These are phyloP conservation scores for Scartelaos histophorus DNA, from an alignment of 2,113 vertebrate species.

Conservation along the genomic window DNA sequence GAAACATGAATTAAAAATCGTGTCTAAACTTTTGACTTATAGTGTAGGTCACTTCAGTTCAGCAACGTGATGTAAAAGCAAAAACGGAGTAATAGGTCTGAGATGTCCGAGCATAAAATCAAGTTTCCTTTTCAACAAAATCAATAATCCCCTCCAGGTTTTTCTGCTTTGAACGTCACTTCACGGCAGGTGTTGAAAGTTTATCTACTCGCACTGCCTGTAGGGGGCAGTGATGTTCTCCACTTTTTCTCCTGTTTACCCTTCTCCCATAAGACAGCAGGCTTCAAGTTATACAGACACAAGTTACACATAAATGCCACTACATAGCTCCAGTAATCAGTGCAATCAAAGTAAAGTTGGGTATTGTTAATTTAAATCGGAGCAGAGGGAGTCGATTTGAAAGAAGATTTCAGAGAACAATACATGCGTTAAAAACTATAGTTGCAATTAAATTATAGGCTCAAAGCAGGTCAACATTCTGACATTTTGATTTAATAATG, in stretches of 20 bases:
- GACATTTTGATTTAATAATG: too few species aligned
- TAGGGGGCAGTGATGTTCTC: conserved; percentile 66
- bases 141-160: conserved; percentile 27
- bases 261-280: conserved; percentile 8
- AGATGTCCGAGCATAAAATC: conserved; percentile 45
- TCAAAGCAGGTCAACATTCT: too few species aligned
- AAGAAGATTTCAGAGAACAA: not conserved
- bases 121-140: conserved; percentile 40
- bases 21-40: too few species aligned
- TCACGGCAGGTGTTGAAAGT: conserved; percentile 31
- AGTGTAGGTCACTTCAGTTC: conserved; percentile 24
- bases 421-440: too few species aligned
- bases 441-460: too few species aligned
- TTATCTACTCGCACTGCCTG: conserved; percentile 35
- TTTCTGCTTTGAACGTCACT: not conserved
- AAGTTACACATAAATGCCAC: conserved; percentile 38
- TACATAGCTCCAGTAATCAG: not conserved
- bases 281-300: not conserved
- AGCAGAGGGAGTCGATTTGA: not conserved
- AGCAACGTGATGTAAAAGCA: conserved; percentile 54
- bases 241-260: conserved; percentile 14
- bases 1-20: too few species aligned
- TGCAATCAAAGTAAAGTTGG: not conserved
- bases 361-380: not conserved
- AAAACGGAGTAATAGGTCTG: conserved; percentile 37